phyloP scores from a whole-genome alignment of 2,888 invertebrate species.

The Conus canariensis region DNA sequence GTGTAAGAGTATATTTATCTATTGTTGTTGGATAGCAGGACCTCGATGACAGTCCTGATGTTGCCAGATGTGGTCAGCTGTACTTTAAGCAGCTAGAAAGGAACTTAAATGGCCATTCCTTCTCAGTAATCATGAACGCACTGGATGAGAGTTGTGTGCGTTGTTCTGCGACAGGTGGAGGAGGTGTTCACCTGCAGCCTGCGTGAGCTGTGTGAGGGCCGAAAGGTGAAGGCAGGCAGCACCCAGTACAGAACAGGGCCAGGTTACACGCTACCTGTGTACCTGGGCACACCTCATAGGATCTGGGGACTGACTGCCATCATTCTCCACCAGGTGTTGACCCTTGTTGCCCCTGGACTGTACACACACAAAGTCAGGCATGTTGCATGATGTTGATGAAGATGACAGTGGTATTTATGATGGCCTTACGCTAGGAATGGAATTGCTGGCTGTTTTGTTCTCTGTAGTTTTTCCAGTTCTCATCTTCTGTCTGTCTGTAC shows the following conservation, averaged over 20 bases:
- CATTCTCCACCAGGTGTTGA: constrained; percentile 73
- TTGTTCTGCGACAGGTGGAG: constrained; percentile 80
- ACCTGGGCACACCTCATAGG: constrained; percentile 62
- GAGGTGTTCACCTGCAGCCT: constrained; percentile 66
- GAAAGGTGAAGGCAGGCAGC: constrained; percentile 57
- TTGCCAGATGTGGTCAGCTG: too few relatives aligned
- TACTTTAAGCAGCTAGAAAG: too few relatives aligned
- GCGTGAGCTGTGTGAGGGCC: constrained; percentile 60
- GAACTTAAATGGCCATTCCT: too few relatives aligned
- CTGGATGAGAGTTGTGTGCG: background rate
- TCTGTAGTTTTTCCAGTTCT: too few relatives aligned
- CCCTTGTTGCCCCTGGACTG: constrained; percentile 68
- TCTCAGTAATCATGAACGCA: too few relatives aligned
- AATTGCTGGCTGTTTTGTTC: too few relatives aligned
- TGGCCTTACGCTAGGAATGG: too few relatives aligned
- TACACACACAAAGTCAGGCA: constrained; percentile 67
- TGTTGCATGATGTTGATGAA: background rate
- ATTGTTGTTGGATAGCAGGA: too few relatives aligned
- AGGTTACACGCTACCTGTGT: constrained; percentile 73
- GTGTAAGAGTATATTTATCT: too few relatives aligned
- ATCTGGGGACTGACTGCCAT: constrained; percentile 79
- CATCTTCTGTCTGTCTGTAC: too few relatives aligned
- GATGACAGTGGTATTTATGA: background rate
- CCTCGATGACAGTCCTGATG: too few relatives aligned
- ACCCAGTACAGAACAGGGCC: constrained; percentile 64